phyloP scores from a whole-genome alignment of 2,113 vertebrate species.

The Haliaeetus leucogaster region DNA sequence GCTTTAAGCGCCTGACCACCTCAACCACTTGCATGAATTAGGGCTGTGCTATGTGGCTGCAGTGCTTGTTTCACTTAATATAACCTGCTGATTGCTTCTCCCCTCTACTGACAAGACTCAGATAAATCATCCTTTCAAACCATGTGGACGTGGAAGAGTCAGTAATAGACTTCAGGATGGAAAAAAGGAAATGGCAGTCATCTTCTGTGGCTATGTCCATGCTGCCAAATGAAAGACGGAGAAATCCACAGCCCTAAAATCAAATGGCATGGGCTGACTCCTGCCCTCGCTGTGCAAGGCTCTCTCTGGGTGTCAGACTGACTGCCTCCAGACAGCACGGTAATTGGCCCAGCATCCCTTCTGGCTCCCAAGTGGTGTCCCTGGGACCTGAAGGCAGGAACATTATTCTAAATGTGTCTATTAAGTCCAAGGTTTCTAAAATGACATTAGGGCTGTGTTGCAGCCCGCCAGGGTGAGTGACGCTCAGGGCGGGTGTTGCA shows the following conservation, averaged over 20 bases:
- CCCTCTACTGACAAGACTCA: neutral
- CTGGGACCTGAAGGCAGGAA: neutral
- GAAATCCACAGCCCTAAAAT: neutral
- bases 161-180: neutral
- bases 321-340: neutral
- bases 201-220: neutral
- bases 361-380: neutral
- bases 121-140: neutral
- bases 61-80: neutral
- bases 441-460: neutral
- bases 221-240: neutral
- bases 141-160: neutral
- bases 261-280: neutral
- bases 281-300: rapidly evolving
- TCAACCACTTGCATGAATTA: neutral
- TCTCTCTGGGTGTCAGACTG: neutral
- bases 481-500: neutral
- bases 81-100: neutral
- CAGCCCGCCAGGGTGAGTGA: neutral
- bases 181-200: neutral
- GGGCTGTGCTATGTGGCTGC: neutral
- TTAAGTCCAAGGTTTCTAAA: neutral
- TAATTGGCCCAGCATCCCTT: neutral
- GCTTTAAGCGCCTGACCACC: neutral
- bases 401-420: neutral